phyloP scores from a whole-genome alignment of 2,888 invertebrate genomes.

The Tortricodes alternella region DNA sequence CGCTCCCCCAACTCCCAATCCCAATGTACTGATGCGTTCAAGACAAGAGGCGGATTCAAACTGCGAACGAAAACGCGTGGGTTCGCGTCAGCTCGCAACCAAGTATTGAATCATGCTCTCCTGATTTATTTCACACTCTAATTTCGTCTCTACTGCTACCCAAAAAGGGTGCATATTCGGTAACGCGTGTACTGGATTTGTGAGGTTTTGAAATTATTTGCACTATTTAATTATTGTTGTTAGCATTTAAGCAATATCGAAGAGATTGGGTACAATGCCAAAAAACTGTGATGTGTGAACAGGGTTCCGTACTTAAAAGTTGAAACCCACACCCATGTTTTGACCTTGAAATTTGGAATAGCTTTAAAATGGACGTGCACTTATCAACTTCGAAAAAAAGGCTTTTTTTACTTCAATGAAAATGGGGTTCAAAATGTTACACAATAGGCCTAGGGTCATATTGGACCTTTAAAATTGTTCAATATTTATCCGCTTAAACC shows the following conservation, averaged over 20 bases:
- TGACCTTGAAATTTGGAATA: too few species aligned
- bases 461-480: too few species aligned
- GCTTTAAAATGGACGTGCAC: too few species aligned
- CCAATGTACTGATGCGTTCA: slow-evolving; percentile 61
- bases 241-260: slow-evolving; percentile 25
- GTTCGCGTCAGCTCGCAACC: slow-evolving; percentile 44
- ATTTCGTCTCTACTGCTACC: not conserved
- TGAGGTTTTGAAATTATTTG: not conserved
- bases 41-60: slow-evolving; percentile 54
- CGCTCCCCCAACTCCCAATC: slow-evolving; percentile 55
- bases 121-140: not conserved
- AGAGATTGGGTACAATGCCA: slow-evolving; percentile 25
- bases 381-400: too few species aligned
- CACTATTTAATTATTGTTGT: slow-evolving; percentile 26
- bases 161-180: not conserved
- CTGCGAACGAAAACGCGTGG: slow-evolving; percentile 68
- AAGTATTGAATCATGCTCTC: slow-evolving; percentile 48
- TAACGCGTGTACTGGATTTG: not conserved
- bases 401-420: too few species aligned
- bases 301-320: too few species aligned
- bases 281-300: slow-evolving; percentile 12
- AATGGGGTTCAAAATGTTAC: too few species aligned
- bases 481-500: too few species aligned
- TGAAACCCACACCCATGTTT: too few species aligned
- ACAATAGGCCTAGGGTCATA: too few species aligned